A percentile compares a stretch with the other conserved stretches of the same genome.
These are phyloP conservation scores for Ispidina lecontei DNA, from an alignment of 2,797 vertebrate species.

Conservation along the genomic window DNA sequence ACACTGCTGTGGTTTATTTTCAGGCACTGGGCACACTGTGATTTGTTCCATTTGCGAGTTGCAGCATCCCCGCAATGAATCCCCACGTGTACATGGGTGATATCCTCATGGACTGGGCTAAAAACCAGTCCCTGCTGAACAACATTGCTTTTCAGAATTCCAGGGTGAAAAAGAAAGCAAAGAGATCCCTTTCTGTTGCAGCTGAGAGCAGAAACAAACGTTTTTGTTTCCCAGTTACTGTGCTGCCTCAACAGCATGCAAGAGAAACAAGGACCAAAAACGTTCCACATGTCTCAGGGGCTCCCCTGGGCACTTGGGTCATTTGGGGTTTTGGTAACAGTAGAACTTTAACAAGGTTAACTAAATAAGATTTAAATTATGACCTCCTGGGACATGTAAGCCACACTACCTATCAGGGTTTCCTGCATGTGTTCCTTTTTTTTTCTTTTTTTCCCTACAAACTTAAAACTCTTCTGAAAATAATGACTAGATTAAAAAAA, in stretches of 20 bases:
- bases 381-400: neutral
- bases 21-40: neutral
- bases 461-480: neutral
- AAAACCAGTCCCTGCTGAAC: neutral
- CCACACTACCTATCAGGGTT: neutral
- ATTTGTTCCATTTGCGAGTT: neutral
- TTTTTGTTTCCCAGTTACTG: neutral
- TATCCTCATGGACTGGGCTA: neutral
- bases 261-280: neutral
- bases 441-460: neutral
- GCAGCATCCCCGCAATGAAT: neutral
- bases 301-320: neutral
- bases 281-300: neutral
- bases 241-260: neutral
- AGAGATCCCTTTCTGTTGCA: neutral
- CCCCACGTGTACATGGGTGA: neutral
- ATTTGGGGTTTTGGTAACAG: neutral
- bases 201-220: slow-evolving; percentile 23
- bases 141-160: slow-evolving; percentile 13
- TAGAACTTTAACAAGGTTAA: slow-evolving; percentile 28
- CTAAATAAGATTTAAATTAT: neutral
- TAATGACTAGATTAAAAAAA: neutral
- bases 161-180: slow-evolving; percentile 24
- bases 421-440: neutral
- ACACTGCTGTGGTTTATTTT: neutral